Conservation (phyloP, 2,888 invertebrate species). For the Stenolophus ochropezus region DNA sequence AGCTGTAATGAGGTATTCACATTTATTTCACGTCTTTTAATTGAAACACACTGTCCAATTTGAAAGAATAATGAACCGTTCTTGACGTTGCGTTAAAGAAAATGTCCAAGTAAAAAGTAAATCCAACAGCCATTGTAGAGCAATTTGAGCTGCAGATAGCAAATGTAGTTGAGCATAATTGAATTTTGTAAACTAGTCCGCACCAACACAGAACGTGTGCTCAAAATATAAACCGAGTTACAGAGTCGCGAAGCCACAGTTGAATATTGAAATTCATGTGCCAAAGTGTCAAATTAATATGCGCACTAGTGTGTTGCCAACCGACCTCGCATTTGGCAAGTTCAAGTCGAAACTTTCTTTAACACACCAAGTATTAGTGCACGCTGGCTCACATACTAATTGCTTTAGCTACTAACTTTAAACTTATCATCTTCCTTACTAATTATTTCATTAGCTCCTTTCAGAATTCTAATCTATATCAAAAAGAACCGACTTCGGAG, state of each 20-base stretch:
- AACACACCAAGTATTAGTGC: slow-evolving; percentile 4
- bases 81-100: neutral
- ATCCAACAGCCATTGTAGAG: neutral
- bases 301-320: slow-evolving; percentile 28
- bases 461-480: no score
- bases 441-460: neutral
- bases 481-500: no score
- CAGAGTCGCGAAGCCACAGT: neutral
- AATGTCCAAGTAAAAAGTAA: neutral
- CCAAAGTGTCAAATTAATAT: slow-evolving; percentile 35
- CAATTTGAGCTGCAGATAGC: neutral
- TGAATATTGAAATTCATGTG: slow-evolving; percentile 23
- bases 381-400: slow-evolving; percentile 11
- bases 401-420: neutral
- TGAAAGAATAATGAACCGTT: neutral
- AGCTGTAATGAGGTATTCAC: no score
- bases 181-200: neutral
- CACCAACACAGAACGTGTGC: neutral
- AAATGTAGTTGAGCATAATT: neutral
- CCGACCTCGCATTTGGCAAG: slow-evolving; percentile 25
- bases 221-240: slow-evolving; percentile 15
- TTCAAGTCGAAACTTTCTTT: slow-evolving; percentile 16
- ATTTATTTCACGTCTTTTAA: no score
- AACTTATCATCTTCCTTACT: slow-evolving; percentile 14
- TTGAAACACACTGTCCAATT: no score